phyloP scores from a whole-genome alignment of 2,113 vertebrate species.

The Pelmatolapia mariae region DNA sequence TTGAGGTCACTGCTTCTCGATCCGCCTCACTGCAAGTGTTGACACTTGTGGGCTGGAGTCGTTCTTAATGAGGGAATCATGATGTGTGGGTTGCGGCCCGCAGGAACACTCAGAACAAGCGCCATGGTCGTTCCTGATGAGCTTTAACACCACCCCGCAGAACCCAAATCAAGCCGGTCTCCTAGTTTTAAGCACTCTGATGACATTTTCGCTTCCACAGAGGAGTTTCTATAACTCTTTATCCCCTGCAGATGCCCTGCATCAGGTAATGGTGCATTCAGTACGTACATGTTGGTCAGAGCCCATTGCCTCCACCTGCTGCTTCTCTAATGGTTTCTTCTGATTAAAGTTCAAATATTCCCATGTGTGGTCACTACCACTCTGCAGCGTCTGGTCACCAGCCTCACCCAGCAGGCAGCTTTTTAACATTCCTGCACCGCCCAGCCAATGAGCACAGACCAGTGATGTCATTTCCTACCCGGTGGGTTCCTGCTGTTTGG shows the following conservation, averaged over 20 bases:
- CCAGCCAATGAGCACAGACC: constrained; percentile 44
- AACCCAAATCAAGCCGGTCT: not conserved
- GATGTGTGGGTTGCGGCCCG: constrained; percentile 21
- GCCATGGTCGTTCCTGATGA: not conserved
- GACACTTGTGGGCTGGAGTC: constrained; percentile 38
- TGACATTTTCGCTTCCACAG: not conserved
- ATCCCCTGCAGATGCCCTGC: not conserved
- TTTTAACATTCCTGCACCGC: constrained; percentile 71
- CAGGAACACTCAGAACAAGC: not conserved
- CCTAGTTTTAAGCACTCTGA: not conserved
- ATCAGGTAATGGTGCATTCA: not conserved
- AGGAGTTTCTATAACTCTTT: not conserved
- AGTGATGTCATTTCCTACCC: constrained; percentile 75
- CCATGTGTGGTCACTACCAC: constrained; percentile 73
- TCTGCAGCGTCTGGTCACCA: constrained; percentile 63
- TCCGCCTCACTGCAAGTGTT: constrained; percentile 2
- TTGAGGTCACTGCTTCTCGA: constrained; percentile 35
- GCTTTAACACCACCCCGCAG: not conserved
- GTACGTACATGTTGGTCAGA: not conserved
- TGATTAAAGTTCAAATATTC: constrained; percentile 76
- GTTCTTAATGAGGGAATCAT: constrained; percentile 20
- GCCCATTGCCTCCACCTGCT: constrained; percentile 22
- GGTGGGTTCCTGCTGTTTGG: not conserved
- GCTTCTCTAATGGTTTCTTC: constrained; percentile 68
- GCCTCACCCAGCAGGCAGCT: constrained; percentile 72